Base-by-base conservation (phyloP, 2,797 vertebrate genomes). In the Oreortyx pictus region DNA sequence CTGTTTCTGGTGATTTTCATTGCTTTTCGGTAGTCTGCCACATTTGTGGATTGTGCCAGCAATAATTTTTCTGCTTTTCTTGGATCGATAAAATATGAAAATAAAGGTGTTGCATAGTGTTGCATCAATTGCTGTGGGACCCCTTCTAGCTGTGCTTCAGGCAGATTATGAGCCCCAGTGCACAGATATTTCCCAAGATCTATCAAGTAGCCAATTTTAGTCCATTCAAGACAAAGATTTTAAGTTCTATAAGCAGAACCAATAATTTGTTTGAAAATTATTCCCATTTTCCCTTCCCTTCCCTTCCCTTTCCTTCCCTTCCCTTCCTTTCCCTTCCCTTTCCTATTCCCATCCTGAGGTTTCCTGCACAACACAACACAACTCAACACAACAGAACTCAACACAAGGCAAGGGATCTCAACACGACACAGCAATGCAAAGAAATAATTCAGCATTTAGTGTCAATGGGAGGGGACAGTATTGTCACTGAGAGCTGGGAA, bases 1-100 rank as follows among this genome's bases (percentile, higher is more conserved):
- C 74, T 52, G 23, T 65, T 89, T 23, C 89, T 91, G 74, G 50
- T 11, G 70, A 46, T 65, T 91, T 90, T 93, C 70, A 73, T 41
- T 9, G 0, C 78, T 81, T 80, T 37, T 7, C 56, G 60, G n/a
- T 25, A 64, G 56, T 14, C 57, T 75, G 64, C 54, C 64, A 44
- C 12, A 17, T 29, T 24, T 33, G 14, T 3, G 1, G 56, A 22
- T 24, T 31, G 56, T 43, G 70, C 56, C 86, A 86, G 91, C 70
- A 83, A 64, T 56, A 37, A 89, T 76, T 86, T 54, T 92, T 49
- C 64, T 44, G 35, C 77, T 79, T 91, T 25, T 65, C 70, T 80
- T 89, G 78, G 82, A 89, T 65, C 56, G 14, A 86, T 82, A 82
- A 77, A 73, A 59, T 54, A 66, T 43, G 59, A 82, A 54, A 81